Base-by-base conservation (phyloP, 2,113 vertebrate genomes). In the Nanorana parkeri region DNA sequence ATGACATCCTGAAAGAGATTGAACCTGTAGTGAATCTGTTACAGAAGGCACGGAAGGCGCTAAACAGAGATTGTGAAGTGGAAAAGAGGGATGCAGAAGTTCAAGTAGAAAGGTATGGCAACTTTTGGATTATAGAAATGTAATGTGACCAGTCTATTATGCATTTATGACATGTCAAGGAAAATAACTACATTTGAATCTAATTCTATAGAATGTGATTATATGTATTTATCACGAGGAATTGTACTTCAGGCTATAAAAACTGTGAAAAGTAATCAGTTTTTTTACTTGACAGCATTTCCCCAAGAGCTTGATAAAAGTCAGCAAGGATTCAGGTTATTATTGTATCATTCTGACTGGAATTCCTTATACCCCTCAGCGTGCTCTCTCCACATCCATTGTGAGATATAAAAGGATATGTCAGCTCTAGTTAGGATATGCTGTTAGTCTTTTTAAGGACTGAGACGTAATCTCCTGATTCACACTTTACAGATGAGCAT, bases 51-150 rank as follows among this genome's bases (percentile, higher is more conserved):
- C 92, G 90, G 86, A 93, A 88, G 84, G 93, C 93, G 60, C 29
- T 94, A 87, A 91, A 84, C 4, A 91, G 94, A 85, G 94, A 94
- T 84, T 87, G 88, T 86, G 92, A 89, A 73, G 86, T 86, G 5
- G 95, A 94, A 85, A 94, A 90, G 17, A 93, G 90, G 73, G 97
- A 99, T 16, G 94, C 89, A 0, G 96, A 95, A 87, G 92, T 97
- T 84, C 97, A 99, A 90, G 96, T 96, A 86, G 95, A 96, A 89
- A 94, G 96, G 98, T 99, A 93, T 94, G 93, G 85, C 13, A 64
- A 65, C 5, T 55, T 47, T 47, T 15, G 13, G 10, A 51, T n/a
- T 28, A 20, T 20, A 63, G 61, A 55, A 47, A 58, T n/a, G 68
- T 26, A 17, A 21, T 21, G 16, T 15, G 61, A 32, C 41, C 26